Percentiles rank a stretch among this genome's conserved stretches.
Conservation (phyloP, 1,140 invertebrate genomes). For the Drosophila neocordata region DNA sequence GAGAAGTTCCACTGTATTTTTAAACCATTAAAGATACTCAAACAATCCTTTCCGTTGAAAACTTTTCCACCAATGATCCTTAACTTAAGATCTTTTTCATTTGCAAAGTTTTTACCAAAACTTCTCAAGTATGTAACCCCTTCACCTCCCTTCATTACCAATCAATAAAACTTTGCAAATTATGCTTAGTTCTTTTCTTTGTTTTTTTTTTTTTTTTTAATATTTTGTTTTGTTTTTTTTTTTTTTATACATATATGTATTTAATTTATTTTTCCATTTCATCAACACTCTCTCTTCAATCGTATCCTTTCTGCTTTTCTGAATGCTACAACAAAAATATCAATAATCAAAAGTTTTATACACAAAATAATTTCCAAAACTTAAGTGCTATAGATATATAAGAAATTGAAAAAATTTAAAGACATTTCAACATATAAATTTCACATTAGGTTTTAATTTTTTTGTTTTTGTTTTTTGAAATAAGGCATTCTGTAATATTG, state of each 20-base stretch:
- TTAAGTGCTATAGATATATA: conserved; percentile 4
- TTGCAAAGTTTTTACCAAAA: too few species aligned
- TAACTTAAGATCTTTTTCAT: background rate
- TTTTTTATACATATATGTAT: conserved; percentile 63
- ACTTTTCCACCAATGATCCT: too few species aligned
- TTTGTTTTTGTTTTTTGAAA: conserved; percentile 39
- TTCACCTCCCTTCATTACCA: conserved; percentile 16
- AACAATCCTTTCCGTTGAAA: too few species aligned
- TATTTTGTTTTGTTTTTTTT: background rate
- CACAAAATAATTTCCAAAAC: conserved; percentile 12
- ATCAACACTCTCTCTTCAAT: conserved; percentile 14
- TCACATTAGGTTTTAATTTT: too few species aligned
- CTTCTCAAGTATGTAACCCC: too few species aligned
- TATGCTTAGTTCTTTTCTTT: conserved; percentile 23
- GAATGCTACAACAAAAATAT: conserved; percentile 68
- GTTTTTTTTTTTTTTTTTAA: background rate
- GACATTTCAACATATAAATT: conserved; percentile 53
- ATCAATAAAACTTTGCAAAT: conserved; percentile 29
- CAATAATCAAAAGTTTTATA: conserved; percentile 40
- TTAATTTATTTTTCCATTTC: conserved; percentile 60
- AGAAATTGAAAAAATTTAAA: conserved; percentile 34
- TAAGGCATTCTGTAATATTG: conserved; percentile 75
- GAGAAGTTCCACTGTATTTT: too few species aligned
- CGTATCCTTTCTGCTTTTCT: conserved; percentile 35
- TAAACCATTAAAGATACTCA: too few species aligned